phyloP scores from a whole-genome alignment of 2,797 vertebrate genomes.

The Menidia menidia region DNA sequence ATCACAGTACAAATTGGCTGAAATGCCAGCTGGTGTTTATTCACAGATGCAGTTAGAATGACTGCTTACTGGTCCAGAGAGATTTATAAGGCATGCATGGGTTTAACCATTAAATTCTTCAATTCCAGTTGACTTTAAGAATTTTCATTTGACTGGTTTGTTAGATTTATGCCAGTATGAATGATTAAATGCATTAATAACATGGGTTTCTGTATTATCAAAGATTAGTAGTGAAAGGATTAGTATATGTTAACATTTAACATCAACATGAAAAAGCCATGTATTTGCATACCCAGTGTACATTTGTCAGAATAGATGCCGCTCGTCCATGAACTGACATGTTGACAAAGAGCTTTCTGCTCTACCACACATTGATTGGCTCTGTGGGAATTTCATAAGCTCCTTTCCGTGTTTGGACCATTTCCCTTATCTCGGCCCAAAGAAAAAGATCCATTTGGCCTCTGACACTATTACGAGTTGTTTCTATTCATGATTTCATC shows the following conservation, averaged over 20 bases:
- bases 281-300: slow-evolving; percentile 11
- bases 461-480: slow-evolving; percentile 72
- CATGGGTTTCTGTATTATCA: slow-evolving; percentile 5
- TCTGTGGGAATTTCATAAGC: slow-evolving; percentile 73
- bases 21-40: slow-evolving; percentile 63
- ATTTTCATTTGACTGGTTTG: slow-evolving; percentile 13
- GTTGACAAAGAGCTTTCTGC: slow-evolving; percentile 64
- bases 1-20: slow-evolving; percentile 61
- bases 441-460: slow-evolving; percentile 71
- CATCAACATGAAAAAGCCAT: slow-evolving; percentile 19
- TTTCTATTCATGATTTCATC: slow-evolving; percentile 58
- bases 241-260: slow-evolving; percentile 40
- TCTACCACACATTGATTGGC: slow-evolving; percentile 69
- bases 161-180: not conserved
- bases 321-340: slow-evolving; percentile 58
- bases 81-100: slow-evolving; percentile 24
- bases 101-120: slow-evolving; percentile 12
- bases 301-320: slow-evolving; percentile 37
- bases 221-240: slow-evolving; percentile 26
- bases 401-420: slow-evolving; percentile 61
- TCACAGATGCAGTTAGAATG: slow-evolving; percentile 32
- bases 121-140: not conserved
- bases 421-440: slow-evolving; percentile 65
- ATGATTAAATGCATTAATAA: slow-evolving; percentile 1
- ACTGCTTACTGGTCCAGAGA: slow-evolving; percentile 25